These are phyloP conservation scores for Leptobrachium ailaonicum DNA, from an alignment of 2,113 vertebrate genomes.

Conservation along the genomic window DNA sequence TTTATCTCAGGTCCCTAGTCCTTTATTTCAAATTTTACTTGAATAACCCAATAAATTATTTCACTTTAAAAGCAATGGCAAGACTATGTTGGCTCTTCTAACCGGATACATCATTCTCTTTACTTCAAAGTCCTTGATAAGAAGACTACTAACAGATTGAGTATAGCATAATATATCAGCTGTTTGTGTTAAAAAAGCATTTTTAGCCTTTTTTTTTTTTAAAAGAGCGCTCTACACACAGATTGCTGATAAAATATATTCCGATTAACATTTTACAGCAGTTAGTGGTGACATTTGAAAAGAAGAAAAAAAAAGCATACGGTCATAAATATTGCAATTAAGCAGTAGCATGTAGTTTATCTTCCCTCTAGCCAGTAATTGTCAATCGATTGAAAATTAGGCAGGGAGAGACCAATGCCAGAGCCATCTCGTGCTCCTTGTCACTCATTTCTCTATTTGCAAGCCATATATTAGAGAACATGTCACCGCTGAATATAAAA, in stretches of 20 bases:
- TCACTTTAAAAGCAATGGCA: too few relatives aligned
- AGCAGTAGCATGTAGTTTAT: conserved; percentile 24
- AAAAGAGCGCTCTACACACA: not conserved
- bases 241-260: conserved; percentile 24
- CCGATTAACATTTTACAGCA: conserved; percentile 18
- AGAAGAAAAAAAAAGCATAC: not conserved
- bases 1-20: too few relatives aligned
- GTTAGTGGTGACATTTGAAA: conserved; percentile 25
- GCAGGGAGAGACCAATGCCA: conserved; percentile 21
- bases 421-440: conserved; percentile 16
- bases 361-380: conserved; percentile 32
- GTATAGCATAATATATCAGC: too few relatives aligned
- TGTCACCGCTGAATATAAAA: conserved; percentile 15
- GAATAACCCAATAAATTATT: too few relatives aligned
- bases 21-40: too few relatives aligned
- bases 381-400: conserved; percentile 34
- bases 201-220: too few relatives aligned
- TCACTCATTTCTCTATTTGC: conserved; percentile 9
- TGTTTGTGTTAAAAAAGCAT: too few relatives aligned
- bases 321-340: conserved; percentile 39
- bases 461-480: conserved; percentile 3
- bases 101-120: too few relatives aligned
- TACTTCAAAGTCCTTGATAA: too few relatives aligned
- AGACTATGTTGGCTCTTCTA: too few relatives aligned
- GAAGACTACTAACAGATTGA: too few relatives aligned